Evolutionary conservation across 2,888 invertebrate species (phyloP).

Genomic region (Aromia moschata): DNA sequence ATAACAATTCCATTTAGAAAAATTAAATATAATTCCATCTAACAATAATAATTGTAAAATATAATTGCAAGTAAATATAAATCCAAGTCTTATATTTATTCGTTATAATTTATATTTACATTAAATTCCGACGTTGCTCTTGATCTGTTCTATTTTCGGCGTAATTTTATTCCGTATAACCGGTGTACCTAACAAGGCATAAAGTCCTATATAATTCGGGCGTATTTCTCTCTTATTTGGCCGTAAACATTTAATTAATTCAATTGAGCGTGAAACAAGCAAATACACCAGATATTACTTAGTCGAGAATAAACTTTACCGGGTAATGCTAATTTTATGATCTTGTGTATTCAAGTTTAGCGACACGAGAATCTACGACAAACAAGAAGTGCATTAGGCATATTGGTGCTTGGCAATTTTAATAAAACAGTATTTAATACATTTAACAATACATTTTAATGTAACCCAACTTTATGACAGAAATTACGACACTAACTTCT

Average conservation of each 20-base stretch:
- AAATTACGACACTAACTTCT: too few species aligned
- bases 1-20: too few species aligned
- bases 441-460: too few species aligned
- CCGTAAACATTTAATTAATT: constrained; percentile 15
- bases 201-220: constrained; percentile 4
- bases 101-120: too few species aligned
- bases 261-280: constrained; percentile 17
- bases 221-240: constrained; percentile 6
- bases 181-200: constrained; percentile 5
- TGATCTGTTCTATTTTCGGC: too few species aligned
- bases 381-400: neutral
- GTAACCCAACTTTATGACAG: too few species aligned
- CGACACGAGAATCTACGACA: neutral
- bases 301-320: neutral
- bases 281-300: constrained; percentile 8
- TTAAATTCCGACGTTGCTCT: too few species aligned
- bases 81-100: too few species aligned
- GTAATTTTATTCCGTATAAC: neutral
- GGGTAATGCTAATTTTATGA: constrained; percentile 12
- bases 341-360: neutral
- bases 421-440: neutral
- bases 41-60: too few species aligned
- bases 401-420: too few species aligned
- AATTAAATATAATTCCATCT: too few species aligned
- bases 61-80: too few species aligned